Base-by-base conservation (phyloP, 2,797 vertebrate genomes). In the Echeneis naucrates region DNA sequence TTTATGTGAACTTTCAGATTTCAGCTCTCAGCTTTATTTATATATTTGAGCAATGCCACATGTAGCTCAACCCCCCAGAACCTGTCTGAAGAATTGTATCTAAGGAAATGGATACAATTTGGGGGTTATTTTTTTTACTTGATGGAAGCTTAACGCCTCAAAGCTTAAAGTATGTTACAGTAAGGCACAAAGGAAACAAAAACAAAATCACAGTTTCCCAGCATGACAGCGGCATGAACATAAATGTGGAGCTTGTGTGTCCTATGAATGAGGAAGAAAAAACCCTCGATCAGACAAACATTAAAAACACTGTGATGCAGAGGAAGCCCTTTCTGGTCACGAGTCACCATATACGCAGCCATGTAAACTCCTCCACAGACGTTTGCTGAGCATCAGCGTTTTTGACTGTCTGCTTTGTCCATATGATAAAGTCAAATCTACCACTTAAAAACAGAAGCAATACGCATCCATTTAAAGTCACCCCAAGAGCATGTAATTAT, bases 31-130 rank as follows among this genome's bases (percentile, higher is more conserved):
- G 38, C 21, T 19, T 16, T 19, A 50, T 72, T 52, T 68, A 68
- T 85, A 58, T 72, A 50, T 66, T 62, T 58, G 66, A 70, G 32
- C 54, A 77, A 79, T 72, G 71, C 58, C 69, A 33, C 60, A 24
- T 68, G 78, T 54, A 63, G 75, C 80, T 70, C 30, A 72, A 75
- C 72, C 37, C 77, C 68, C 69, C 75, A 42, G 77, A 54, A 72
- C 47, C 53, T 45, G 48, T 71, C 60, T 69, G 71, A 68, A 45
- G 73, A 84, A 68, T 55, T 51, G 65, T 75, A 77, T 80, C 68
- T 78, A 44, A 77, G 75, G 75, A 65, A 67, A 53, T 9, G 61
- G 68, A 75, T 4, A 57, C 37, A 13, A 37, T 53, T 45, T 60
- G 47, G 65, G 47, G 65, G 13, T 24, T 59, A 71, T 64, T 53